phyloP scores from a whole-genome alignment of 53 echinoderm and acorn worm genomes.

The Paracentrotus lividus region DNA sequence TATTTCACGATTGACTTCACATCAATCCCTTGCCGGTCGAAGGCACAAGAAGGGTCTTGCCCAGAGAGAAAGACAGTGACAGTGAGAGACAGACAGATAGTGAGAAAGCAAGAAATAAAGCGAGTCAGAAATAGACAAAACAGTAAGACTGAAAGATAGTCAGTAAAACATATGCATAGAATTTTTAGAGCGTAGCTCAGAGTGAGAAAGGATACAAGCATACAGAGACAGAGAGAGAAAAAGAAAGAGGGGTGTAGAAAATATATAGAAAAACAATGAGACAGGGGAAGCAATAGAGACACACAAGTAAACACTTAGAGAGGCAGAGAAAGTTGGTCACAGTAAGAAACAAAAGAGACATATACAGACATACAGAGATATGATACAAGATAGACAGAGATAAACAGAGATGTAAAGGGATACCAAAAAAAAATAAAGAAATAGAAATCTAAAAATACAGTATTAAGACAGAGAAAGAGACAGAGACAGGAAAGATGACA shows the following conservation, averaged over 20 bases:
- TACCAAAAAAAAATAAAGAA: background rate
- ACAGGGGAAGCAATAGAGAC: background rate
- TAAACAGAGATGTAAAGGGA: background rate
- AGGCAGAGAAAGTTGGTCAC: background rate
- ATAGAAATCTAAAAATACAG: background rate
- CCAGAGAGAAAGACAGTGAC: background rate
- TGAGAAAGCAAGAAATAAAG: background rate
- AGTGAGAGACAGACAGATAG: background rate
- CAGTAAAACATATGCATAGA: too few species aligned
- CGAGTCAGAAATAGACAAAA: background rate
- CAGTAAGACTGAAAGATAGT: background rate
- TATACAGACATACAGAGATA: too few species aligned
- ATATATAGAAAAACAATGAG: background rate
- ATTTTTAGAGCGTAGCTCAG: background rate
- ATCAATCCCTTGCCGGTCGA: conserved; percentile 2
- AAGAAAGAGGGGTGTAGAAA: background rate
- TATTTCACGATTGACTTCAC: conserved; percentile 58
- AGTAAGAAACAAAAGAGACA: background rate
- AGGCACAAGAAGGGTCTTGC: conserved; percentile 1
- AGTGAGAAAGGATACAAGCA: background rate
- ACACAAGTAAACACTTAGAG: background rate
- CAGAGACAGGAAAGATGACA: background rate
- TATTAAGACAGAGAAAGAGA: background rate
- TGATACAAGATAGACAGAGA: background rate
- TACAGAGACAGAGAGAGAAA: background rate